Base-by-base conservation (phyloP, 1,140 invertebrate species). In the Lysiphlebus fabarum region DNA sequence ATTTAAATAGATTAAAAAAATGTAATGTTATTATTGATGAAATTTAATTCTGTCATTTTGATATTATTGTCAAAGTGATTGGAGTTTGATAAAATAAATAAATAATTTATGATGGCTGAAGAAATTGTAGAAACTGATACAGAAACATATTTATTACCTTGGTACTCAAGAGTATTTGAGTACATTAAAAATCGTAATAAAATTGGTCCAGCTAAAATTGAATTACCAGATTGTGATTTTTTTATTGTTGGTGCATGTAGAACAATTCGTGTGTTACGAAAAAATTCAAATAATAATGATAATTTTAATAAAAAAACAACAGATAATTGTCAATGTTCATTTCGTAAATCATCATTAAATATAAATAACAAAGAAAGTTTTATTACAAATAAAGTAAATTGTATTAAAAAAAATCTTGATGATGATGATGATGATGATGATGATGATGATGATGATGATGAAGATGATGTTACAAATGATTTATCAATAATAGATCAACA, bases 261-360 rank as follows among this genome's bases (percentile, higher is more conserved):
- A 7, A 73, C 72, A 4, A 37, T 80, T 36, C 66, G 77, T 7
- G 62, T 79, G 9, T 55, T 79, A 2, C 62, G 63, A 2, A 77
- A 77, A 6, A 45, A 63, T 1, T 33, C 72, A 10, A 63, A 60
- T 5, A 58, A 61, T 54, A 70, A 74, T 49, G 77, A 77, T n/a
- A 77, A 79, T 54, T 78, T 80, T 57, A 74, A 76, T 49, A 64
- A 70, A 1, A 69, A 71, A 0, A 79, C 77, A 77, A 68, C 73
- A 6, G 1, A 69, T 0, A 76, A 77, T 34, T 80, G 78, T 47
- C 65, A 76, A 5, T 80, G 77, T 36, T 77, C 76, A 3, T 80
- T 77, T 50, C 55, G 76, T 6, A 67, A 72, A 9, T 66, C 49
- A 43, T 56, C 43, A 4, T 56, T 70, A 26, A 41, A 69, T 5